Evolutionary conservation across 2,888 invertebrate genomes (phyloP).

Genomic region (Melinaea menophilus): DNA sequence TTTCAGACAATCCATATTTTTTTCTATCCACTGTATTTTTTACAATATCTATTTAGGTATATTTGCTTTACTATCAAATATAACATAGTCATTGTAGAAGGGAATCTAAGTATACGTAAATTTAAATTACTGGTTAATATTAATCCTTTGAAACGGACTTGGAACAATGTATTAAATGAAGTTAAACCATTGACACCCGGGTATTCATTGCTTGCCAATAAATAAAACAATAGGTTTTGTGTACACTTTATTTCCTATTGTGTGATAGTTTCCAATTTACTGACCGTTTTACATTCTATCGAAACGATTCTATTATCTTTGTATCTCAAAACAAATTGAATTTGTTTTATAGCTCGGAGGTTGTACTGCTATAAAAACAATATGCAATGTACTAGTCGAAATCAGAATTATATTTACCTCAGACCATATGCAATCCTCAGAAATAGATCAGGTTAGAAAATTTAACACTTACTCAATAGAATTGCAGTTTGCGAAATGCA

Average conservation of each 20-base stretch:
- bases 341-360: slow-evolving; percentile 6
- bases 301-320: slow-evolving; percentile 3
- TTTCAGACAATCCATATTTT: too few relatives aligned
- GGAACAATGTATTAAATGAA: slow-evolving; percentile 39
- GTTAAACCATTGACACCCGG: slow-evolving; percentile 25
- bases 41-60: neutral
- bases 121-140: slow-evolving; percentile 44
- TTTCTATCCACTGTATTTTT: too few relatives aligned
- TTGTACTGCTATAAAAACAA: neutral
- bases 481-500: too few relatives aligned
- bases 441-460: too few relatives aligned
- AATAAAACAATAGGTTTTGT: slow-evolving; percentile 16
- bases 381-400: slow-evolving; percentile 5
- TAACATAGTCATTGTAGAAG: slow-evolving; percentile 10
- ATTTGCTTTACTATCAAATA: too few relatives aligned
- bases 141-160: slow-evolving; percentile 30
- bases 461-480: too few relatives aligned
- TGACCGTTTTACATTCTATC: slow-evolving; percentile 7
- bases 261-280: slow-evolving; percentile 8
- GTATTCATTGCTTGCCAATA: slow-evolving; percentile 18
- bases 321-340: slow-evolving; percentile 7
- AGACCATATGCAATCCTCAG: too few relatives aligned
- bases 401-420: neutral
- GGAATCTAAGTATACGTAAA: slow-evolving; percentile 27
- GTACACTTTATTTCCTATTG: slow-evolving; percentile 2